Evolutionary conservation across 2,113 vertebrate species (phyloP).

Genomic region (Onychorhynchus coronatus): DNA sequence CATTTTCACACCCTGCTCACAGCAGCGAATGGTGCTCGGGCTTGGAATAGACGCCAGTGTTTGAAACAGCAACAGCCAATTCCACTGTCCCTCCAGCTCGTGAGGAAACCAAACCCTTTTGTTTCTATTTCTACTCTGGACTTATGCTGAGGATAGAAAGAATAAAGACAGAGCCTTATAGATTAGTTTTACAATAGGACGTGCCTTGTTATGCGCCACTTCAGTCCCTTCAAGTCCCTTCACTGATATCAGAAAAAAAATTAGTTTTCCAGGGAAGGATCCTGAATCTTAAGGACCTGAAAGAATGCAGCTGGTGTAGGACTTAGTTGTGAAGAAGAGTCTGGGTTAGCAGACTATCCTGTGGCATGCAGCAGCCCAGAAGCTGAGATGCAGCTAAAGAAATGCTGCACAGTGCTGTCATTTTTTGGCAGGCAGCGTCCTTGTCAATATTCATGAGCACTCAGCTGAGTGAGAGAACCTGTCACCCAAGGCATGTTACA

Average conservation of each 20-base stretch:
- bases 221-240: background rate
- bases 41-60: background rate
- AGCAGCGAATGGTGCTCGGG: background rate
- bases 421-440: conserved; percentile 35
- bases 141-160: conserved; percentile 18
- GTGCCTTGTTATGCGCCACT: background rate
- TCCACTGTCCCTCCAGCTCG: background rate
- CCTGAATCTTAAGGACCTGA: background rate
- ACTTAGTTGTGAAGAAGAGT: background rate
- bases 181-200: conserved; percentile 4
- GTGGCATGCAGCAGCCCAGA: background rate
- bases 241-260: rapidly evolving
- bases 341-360: background rate
- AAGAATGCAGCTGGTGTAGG: background rate
- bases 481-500: conserved; percentile 25
- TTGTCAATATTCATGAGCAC: conserved; percentile 37
- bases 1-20: background rate
- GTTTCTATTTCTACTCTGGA: conserved; percentile 33
- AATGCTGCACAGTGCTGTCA: background rate
- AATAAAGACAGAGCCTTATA: conserved; percentile 10
- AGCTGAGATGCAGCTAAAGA: background rate
- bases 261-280: background rate
- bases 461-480: background rate
- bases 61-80: background rate
- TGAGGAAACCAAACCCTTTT: conserved; percentile 29